Percentiles rank a stretch among this genome's conserved stretches.
phyloP scores from a whole-genome alignment of 2,797 vertebrate genomes.

The Bovichtus diacanthus region DNA sequence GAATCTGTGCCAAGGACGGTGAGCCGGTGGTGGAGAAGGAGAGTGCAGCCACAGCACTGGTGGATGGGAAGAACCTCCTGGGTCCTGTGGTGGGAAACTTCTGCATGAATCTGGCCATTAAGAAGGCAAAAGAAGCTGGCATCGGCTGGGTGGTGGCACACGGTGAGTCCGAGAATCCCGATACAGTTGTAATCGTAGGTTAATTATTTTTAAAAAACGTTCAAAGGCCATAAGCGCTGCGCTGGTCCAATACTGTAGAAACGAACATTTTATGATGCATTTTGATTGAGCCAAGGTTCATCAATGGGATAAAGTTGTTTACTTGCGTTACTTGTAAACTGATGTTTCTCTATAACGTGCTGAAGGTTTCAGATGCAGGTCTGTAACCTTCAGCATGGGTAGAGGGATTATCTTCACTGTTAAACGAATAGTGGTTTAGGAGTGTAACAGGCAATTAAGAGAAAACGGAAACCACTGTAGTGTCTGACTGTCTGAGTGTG shows the following conservation, averaged over 20 bases:
- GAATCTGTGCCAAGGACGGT: conserved; percentile 83
- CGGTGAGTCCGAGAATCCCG: conserved; percentile 63
- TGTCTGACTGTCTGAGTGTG: neutral
- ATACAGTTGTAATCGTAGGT: neutral
- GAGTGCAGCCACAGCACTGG: conserved; percentile 81
- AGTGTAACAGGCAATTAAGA: conserved; percentile 9
- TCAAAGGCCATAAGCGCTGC: neutral
- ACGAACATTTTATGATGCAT: neutral
- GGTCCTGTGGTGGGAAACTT: conserved; percentile 87
- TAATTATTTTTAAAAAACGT: neutral
- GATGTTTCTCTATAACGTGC: neutral
- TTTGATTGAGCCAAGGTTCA: neutral
- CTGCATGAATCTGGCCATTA: conserved; percentile 86
- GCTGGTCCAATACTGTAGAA: neutral
- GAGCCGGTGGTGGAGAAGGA: conserved; percentile 82
- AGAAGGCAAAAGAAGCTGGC: conserved; percentile 83
- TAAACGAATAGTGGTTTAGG: neutral
- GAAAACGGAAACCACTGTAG: neutral
- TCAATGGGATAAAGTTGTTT: neutral
- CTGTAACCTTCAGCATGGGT: neutral
- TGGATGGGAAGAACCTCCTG: conserved; percentile 84
- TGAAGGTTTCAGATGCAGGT: neutral
- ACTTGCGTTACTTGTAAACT: neutral
- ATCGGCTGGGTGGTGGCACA: conserved; percentile 87
- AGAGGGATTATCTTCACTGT: neutral